Evolutionary conservation across 2,888 invertebrate genomes (phyloP), one percentile per base, ranked within the genome.

Genomic region (Gisinianus flammeolus): DNA sequence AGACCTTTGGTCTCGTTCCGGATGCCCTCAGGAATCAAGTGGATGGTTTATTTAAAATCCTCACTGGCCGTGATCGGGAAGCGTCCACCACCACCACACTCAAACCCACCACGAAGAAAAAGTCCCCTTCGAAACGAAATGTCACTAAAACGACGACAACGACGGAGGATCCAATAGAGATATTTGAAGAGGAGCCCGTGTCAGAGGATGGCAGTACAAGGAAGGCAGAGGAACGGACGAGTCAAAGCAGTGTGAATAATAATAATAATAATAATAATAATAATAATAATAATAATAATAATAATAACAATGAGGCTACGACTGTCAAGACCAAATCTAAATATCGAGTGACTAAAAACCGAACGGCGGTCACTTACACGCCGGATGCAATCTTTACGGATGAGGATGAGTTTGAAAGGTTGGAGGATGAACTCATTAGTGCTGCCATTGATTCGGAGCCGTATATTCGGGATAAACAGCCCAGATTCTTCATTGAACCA

Each of bases 21-120:
- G 80, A 82, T 35, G 62, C 80, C 33, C 79, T 85, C 3, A 44
- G 83, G 35, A 83, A 82, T 54, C 85, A 85, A 75, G 79, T 83
- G 1, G 80, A 80, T 26, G 83, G 83, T 2, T 30, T 85, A 1
- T 83, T 85, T 1, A 83, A 82, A 67, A 74, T 83, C 2, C 76
- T 85, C 0, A 82, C 82, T 4, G 84, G 83, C 16, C 76, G 78
- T 66, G 77, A 62, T 28, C 62, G n/a, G 5, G 33, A 26, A 16
- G 26, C 67, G 0, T 64, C 35, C 0, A 56, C 56, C 2, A 58
- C 76, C 5, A 62, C 71, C 5, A 64, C 76, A 1, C 19, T 52
- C 3, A 68, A 35, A 69, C 74, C 73, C 10, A 28, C 22, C n/a
- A 72, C 26, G 16, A 54, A 28, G 33, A 62, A 28, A 22, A 76